Evolutionary conservation across 2,888 invertebrate genomes (phyloP).

Genomic region (Xylota sylvarum): DNA sequence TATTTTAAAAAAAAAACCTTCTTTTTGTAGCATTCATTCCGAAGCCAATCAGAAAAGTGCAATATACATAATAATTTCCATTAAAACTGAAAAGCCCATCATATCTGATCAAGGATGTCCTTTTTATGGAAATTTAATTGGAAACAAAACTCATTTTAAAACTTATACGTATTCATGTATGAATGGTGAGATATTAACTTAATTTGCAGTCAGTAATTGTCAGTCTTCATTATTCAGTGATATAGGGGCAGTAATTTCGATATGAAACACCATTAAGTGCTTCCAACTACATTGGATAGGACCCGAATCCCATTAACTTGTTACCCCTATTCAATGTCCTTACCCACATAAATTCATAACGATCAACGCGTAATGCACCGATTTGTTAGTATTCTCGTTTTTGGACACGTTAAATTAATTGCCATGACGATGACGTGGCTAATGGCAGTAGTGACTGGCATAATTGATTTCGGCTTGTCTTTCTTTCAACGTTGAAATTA

Average conservation of each 20-base stretch:
- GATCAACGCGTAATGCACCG: background rate
- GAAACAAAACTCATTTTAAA: too few relatives aligned
- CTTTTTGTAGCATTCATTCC: too few relatives aligned
- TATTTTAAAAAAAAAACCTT: too few relatives aligned
- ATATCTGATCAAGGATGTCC: too few relatives aligned
- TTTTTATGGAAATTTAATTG: too few relatives aligned
- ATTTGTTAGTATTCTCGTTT: constrained; percentile 26
- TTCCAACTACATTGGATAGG: background rate
- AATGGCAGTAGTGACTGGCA: background rate
- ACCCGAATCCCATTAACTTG: constrained; percentile 11
- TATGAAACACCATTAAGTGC: constrained; percentile 4
- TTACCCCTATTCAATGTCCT: background rate
- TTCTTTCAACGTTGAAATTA: background rate
- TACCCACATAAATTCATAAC: background rate
- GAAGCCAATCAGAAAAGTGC: too few relatives aligned
- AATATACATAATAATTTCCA: too few relatives aligned
- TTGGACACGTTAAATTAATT: constrained; percentile 11
- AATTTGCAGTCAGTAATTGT: background rate
- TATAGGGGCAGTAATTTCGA: background rate
- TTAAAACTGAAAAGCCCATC: too few relatives aligned
- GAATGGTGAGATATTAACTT: background rate
- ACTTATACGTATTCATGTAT: too few relatives aligned
- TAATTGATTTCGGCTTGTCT: background rate
- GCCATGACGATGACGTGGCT: background rate
- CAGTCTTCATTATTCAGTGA: background rate